Evolutionary conservation across 2,113 vertebrate genomes (phyloP), one percentile per base, ranked within the genome.

Genomic region (Grantiella picta): DNA sequence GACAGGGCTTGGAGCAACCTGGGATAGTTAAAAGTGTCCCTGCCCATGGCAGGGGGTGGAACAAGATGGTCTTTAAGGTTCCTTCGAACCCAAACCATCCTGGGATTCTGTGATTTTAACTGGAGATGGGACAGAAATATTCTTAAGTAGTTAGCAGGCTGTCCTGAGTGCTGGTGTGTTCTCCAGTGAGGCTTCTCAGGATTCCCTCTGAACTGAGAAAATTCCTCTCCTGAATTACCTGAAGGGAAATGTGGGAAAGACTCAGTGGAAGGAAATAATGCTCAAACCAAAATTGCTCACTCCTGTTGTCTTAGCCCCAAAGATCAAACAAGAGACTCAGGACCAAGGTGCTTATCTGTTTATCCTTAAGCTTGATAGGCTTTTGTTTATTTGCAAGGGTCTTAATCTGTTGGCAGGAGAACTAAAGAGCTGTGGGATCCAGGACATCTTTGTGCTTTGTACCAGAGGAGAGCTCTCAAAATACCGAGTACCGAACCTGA

Each of bases 401-500:
- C 45, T 82, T 68, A 29, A 94, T 95, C 60, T 36, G 1, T 95
- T 89, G 76, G 61, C 98, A 99, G 99, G 98, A 81, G 98, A 99
- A 97, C 97, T 99, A 9, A 98, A 98, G 98, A 98, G 45, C 75
- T 98, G 95, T 81, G 98, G 98, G 35, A 98, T 98, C 85, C 98
- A 98, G 96, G 98, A 99, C 25, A 78, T 99, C 90, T 99, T 99
- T 97, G 98, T 99, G 84, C 98, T 99, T 92, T 99, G 98, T 96
- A 99, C 98, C 91, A 97, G 98, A 95, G 98, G 98, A 42, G 99
- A 99, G 83, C 98, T 99, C 36, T 93, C 95, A 75, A 99, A 98
- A 93, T 99, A 99, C 72, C 88, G 98, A 82, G 99, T 99, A 6
- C 99, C 99, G 42, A 98, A 98, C 90, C 98, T 99, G 53, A 75